Base-by-base conservation (phyloP, 2,113 vertebrate species). In the Rhegmatorhina hoffmannsi region DNA sequence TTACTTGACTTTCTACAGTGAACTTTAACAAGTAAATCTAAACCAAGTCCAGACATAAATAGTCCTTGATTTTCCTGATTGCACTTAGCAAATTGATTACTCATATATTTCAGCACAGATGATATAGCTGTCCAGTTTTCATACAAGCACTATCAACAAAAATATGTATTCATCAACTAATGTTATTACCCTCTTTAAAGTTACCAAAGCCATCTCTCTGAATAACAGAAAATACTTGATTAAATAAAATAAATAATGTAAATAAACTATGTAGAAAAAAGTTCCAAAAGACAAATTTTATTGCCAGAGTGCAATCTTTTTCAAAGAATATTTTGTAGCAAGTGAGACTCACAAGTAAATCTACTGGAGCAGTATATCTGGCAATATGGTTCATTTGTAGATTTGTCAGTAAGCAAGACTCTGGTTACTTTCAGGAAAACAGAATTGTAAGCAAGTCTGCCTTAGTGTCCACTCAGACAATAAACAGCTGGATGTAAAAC, bases 11-110 rank as follows among this genome's bases (percentile, higher is more conserved):
- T 89, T 50, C 33, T 81, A 70, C n/a, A 84, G 50, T 20, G 18
- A 76, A 33, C 28, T 66, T 89, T 79, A 79, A 73, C 18, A 93
- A 80, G 34, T 16, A 91, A 94, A 94, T 53, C 46, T 90, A 84
- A 91, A 59, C 33, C 10, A 4, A 90, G 46, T 33, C 44, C 56
- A 89, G 28, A 80, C 10, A 67, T 29, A 84, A 72, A 36, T 21
- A 78, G 55, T n/a, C 25, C 31, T 80, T 62, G 49, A 68, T 76
- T 90, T 92, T 93, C 36, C n/a, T 80, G 63, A 80, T 33, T 62
- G 46, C 50, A 46, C 31, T 58, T 84, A 73, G 38, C 1, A 3
- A 79, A 90, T 53, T 29, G 87, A 74, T 83, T 76, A 56, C 10
- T 46, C 28, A n/a, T 63, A 3, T 43, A 77, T 64, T 91, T 88